Percentiles rank a stretch among this genome's conserved stretches.
phyloP scores from a whole-genome alignment of 2,113 vertebrate species.

The Dicaeum eximium region DNA sequence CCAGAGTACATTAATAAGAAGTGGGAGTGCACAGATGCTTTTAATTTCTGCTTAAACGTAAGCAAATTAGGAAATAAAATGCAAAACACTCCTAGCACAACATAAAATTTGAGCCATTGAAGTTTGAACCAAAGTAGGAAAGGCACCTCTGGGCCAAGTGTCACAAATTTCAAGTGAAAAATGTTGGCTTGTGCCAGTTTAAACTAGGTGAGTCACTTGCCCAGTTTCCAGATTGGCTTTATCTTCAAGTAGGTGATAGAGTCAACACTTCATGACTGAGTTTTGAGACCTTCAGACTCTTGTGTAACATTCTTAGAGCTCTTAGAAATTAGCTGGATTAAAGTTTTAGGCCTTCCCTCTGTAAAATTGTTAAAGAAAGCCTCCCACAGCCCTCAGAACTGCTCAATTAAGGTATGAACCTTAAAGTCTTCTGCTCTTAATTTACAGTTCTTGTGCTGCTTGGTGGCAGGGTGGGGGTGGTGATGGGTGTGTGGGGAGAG shows the following conservation, averaged over 20 bases:
- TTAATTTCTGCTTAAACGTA: slow-evolving; percentile 21
- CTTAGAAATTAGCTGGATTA: neutral
- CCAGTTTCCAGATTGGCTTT: neutral
- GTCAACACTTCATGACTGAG: neutral
- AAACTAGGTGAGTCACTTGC: neutral
- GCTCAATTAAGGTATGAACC: neutral
- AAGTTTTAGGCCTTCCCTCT: neutral
- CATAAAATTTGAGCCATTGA: neutral
- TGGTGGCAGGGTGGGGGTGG: neutral
- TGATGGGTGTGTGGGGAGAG: neutral
- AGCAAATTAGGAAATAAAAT: slow-evolving; percentile 7
- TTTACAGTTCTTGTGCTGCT: neutral
- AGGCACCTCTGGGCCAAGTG: neutral
- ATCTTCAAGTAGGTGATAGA: neutral
- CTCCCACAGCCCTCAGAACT: neutral
- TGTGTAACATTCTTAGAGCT: neutral
- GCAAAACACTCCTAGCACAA: neutral
- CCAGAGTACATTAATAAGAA: neutral
- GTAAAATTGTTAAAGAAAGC: neutral
- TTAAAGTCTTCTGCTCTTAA: neutral
- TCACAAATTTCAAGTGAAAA: neutral
- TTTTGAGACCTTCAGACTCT: neutral
- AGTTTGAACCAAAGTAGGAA: neutral
- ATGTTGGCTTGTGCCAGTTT: neutral
- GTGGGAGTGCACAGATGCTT: neutral